phyloP scores from a whole-genome alignment of 1,140 invertebrate species.

The Lepeophtheirus salmonis region DNA sequence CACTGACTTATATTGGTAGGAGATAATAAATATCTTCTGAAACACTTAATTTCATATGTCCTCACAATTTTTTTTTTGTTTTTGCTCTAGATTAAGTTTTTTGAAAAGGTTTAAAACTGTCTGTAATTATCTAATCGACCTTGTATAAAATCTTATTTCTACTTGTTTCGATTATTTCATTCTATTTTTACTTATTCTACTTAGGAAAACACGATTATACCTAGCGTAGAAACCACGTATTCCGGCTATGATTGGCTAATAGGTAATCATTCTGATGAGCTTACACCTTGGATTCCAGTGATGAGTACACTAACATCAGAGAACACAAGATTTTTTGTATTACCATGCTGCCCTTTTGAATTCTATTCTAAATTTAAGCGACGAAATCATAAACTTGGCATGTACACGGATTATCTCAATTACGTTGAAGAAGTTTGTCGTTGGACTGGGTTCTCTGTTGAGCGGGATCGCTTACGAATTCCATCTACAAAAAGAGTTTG shows the following conservation, averaged over 20 bases:
- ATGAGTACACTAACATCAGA: slow-evolving; percentile 48
- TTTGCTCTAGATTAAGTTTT: no score
- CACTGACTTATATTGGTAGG: no score
- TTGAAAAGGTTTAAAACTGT: no score
- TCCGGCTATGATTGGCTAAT: slow-evolving; percentile 78
- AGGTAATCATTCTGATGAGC: slow-evolving; percentile 94
- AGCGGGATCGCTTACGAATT: slow-evolving; percentile 68
- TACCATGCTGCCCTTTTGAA: slow-evolving; percentile 85
- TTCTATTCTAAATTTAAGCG: slow-evolving; percentile 68
- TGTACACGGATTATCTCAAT: slow-evolving; percentile 63
- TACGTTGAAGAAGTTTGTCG: slow-evolving; percentile 49
- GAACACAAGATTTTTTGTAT: slow-evolving; percentile 51
- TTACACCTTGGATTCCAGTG: slow-evolving; percentile 93
- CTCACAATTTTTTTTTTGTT: no score
- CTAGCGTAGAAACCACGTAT: slow-evolving; percentile 46
- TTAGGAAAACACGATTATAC: no score
- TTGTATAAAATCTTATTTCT: no score
- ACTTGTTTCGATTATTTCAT: no score
- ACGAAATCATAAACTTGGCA: slow-evolving; percentile 28
- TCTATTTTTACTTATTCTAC: no score
- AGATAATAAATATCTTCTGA: no score
- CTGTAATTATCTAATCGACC: no score
- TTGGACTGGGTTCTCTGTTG: slow-evolving; percentile 51
- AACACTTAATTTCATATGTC: no score
- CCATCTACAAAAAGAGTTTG: slow-evolving; percentile 85